Evolutionary conservation across 2,797 vertebrate genomes (phyloP), one percentile per base, ranked within the genome.

Genomic region (Chaunax sp.): DNA sequence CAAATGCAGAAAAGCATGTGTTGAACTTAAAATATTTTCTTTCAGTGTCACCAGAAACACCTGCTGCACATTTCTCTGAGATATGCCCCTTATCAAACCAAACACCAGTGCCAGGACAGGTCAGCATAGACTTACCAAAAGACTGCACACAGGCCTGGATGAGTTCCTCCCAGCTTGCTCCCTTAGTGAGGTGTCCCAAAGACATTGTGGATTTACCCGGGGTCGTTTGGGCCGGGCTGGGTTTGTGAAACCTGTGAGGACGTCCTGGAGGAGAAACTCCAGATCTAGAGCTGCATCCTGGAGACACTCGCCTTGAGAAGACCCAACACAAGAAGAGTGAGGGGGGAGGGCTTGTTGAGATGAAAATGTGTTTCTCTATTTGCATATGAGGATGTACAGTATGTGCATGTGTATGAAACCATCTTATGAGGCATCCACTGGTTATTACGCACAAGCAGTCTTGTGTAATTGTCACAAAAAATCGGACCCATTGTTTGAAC

Each of bases 91-190:
- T 26, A 16, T 50, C 13, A 51, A 58, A 60, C 18, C 41, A 22
- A 65, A 59, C 20, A 28, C 14, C 1, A 14, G 12, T 33, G 50
- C 69, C 64, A 35, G 46, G 23, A 1, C 40, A 44, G 67, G 50
- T 71, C 64, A 35, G 46, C 26, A 1, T 43, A 44, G 67, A 95
- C 97, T 97, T 91, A 99, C 97, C 97, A 22, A 99, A 98, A 66
- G 92, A 94, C 54, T 97, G 95, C 88, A 99, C 91, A 71, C 97
- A 98, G 81, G 95, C 93, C 81, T 98, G 96, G 82, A 99, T 95
- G 69, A 99, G 95, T 77, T 97, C 96, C 81, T 98, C 96, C 93
- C 97, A 93, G 90, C 93, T 97, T 50, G 94, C 95, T 72, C 96
- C 97, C 79, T 98, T 98, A 84, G 94, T 91, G 44, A 97, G 90